These are phyloP conservation scores for Pinctada fucata DNA, from an alignment of 2,888 invertebrate species.

Conservation along the genomic window DNA sequence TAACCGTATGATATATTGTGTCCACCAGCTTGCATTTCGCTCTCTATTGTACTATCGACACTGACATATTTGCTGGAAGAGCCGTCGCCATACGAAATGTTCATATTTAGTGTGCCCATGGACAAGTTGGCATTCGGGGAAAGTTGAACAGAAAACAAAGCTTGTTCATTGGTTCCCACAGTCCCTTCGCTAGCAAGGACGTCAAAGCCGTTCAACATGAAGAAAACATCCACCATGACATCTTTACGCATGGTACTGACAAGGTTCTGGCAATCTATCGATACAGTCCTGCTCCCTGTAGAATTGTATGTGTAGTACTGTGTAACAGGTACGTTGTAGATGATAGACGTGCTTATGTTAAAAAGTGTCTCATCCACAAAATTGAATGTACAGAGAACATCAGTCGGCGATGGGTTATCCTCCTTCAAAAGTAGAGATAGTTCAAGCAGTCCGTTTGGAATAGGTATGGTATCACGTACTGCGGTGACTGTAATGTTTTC, in stretches of 20 bases:
- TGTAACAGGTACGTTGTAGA: not conserved
- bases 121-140: not conserved
- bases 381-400: slow-evolving; percentile 22
- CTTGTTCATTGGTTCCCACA: not conserved
- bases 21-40: slow-evolving; percentile 3
- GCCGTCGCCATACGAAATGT: not conserved
- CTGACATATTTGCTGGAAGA: not conserved
- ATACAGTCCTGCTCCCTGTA: not conserved
- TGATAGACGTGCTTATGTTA: not conserved
- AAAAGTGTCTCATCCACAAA: slow-evolving; percentile 9
- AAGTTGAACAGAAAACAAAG: not conserved
- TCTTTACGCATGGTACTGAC: slow-evolving; percentile 4
- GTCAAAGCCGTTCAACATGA: slow-evolving; percentile 5
- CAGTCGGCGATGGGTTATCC: slow-evolving; percentile 10
- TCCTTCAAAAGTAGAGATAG: slow-evolving; percentile 3
- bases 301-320: not conserved
- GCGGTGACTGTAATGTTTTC: not conserved
- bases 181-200: not conserved
- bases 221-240: not conserved
- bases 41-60: not conserved
- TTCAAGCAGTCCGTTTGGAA: slow-evolving; percentile 20
- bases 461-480: slow-evolving; percentile 12
- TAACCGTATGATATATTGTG: slow-evolving; percentile 27
- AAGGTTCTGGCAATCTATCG: not conserved
- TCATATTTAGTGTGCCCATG: not conserved